phyloP scores from a whole-genome alignment of 64 coral and sea anemone species.

The Porites lutea region DNA sequence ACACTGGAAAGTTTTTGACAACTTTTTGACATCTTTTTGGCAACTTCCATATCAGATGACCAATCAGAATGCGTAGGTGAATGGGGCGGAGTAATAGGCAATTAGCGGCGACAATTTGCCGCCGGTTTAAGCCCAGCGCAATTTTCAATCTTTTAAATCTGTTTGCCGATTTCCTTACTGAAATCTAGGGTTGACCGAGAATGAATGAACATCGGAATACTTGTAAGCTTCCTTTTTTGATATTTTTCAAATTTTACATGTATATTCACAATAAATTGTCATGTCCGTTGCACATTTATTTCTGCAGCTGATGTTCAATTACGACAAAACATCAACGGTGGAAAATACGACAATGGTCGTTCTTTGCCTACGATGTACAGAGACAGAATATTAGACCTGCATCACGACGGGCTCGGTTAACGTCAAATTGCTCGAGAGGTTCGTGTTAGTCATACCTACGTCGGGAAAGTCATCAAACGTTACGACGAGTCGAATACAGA shows the following conservation, averaged over 20 bases:
- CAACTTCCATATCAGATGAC: background rate
- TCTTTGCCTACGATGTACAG: background rate
- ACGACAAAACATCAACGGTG: background rate
- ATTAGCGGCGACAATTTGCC: no score
- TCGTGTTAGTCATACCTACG: background rate
- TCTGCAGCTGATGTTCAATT: background rate
- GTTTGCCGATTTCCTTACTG: no score
- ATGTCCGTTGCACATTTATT: no score
- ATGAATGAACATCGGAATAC: no score
- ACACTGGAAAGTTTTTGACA: background rate
- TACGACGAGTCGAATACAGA: constrained; percentile 13
- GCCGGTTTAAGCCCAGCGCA: no score
- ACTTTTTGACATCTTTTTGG: background rate
- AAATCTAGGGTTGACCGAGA: no score
- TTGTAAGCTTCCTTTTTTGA: no score
- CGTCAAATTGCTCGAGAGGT: background rate
- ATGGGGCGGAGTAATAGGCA: background rate
- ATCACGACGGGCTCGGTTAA: background rate
- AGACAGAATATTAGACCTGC: constrained; percentile 9
- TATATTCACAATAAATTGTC: no score
- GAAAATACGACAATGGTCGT: constrained; percentile 39
- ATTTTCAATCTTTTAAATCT: no score
- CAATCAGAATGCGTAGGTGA: background rate
- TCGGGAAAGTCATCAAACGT: background rate
- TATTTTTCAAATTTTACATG: no score